phyloP scores from a whole-genome alignment of 2,113 vertebrate genomes.

The Gobius niger region DNA sequence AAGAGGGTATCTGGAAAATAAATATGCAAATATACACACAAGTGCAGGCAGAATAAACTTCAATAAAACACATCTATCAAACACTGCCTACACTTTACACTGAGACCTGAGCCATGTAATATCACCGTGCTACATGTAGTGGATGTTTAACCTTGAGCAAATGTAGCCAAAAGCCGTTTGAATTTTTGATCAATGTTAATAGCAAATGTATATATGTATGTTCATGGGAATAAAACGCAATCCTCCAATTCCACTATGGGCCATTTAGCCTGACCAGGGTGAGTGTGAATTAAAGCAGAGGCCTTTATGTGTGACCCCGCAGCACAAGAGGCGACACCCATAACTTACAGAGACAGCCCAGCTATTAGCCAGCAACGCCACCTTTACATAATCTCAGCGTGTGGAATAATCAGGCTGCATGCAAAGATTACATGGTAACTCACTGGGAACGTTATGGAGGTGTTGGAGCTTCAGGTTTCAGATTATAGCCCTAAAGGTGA shows the following conservation, averaged over 20 bases:
- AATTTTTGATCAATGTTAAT: slow-evolving; percentile 54
- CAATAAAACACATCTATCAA: background rate
- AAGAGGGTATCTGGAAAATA: too few relatives aligned
- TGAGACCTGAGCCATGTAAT: background rate
- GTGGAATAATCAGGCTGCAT: slow-evolving; percentile 65
- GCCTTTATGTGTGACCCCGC: slow-evolving; percentile 79
- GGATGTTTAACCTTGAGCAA: slow-evolving; percentile 50
- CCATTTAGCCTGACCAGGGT: slow-evolving; percentile 78
- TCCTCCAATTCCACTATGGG: slow-evolving; percentile 75
- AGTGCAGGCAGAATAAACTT: background rate
- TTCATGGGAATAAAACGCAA: slow-evolving; percentile 53
- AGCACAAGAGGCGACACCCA: slow-evolving; percentile 79
- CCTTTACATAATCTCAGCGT: slow-evolving; percentile 77
- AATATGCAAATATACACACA: too few relatives aligned
- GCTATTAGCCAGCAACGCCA: slow-evolving; percentile 72
- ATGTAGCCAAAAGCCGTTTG: slow-evolving; percentile 24
- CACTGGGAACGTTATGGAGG: background rate
- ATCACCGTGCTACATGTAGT: background rate
- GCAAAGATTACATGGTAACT: background rate
- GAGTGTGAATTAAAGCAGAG: slow-evolving; percentile 80
- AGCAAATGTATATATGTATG: slow-evolving; percentile 60
- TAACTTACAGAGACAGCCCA: slow-evolving; percentile 76
- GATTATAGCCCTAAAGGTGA: background rate
- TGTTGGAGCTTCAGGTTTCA: background rate
- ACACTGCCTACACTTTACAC: background rate